Evolutionary conservation across 2,888 invertebrate species (phyloP).

Genomic region (Polylopha cassiicola): DNA sequence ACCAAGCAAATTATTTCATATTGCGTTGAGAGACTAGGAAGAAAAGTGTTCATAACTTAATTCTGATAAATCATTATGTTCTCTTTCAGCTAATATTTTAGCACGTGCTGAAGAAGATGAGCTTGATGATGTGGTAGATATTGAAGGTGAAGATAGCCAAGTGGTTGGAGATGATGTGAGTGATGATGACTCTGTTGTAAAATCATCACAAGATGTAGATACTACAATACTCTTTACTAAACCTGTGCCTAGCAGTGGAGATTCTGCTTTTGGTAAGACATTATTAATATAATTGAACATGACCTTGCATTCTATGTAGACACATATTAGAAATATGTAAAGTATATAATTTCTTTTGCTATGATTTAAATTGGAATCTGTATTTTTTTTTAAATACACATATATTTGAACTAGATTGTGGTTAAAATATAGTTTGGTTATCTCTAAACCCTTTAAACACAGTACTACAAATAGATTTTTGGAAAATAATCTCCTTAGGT

Average conservation of each 20-base stretch:
- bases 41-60: background rate
- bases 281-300: background rate
- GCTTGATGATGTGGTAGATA: slow-evolving; percentile 82
- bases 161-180: slow-evolving; percentile 80
- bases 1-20: no score
- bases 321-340: no score
- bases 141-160: slow-evolving; percentile 80
- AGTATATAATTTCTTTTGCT: no score
- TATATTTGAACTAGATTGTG: no score
- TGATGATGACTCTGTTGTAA: slow-evolving; percentile 77
- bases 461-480: no score
- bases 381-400: no score
- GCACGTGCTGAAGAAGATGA: slow-evolving; percentile 82
- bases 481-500: no score
- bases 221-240: slow-evolving; percentile 93
- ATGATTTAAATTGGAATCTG: no score
- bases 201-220: slow-evolving; percentile 93
- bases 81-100: slow-evolving; percentile 59
- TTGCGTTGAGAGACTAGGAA: background rate
- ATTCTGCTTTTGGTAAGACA: slow-evolving; percentile 80
- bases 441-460: no score
- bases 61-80: slow-evolving; percentile 8
- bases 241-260: slow-evolving; percentile 80
- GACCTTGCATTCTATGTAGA: background rate
- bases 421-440: no score